phyloP scores from a whole-genome alignment of 2,113 vertebrate genomes.

The Cryptoleucopteryx plumbea region DNA sequence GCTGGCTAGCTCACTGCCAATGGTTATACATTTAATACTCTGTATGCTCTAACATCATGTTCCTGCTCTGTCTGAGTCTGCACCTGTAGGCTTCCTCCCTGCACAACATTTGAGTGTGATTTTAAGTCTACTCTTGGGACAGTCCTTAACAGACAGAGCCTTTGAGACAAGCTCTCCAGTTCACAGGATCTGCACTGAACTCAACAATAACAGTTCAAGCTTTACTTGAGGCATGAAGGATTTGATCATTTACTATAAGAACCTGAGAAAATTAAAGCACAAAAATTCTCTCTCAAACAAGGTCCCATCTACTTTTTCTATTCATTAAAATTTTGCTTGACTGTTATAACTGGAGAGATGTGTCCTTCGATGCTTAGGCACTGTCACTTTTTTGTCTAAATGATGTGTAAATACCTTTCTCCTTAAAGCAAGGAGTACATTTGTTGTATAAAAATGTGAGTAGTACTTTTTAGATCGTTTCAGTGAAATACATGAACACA shows the following conservation, averaged over 20 bases:
- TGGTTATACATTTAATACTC: neutral
- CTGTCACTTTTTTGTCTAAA: neutral
- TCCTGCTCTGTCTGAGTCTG: neutral
- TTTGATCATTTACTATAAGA: neutral
- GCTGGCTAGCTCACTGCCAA: neutral
- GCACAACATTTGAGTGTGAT: neutral
- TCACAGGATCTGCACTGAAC: neutral
- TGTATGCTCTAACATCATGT: rapidly evolving
- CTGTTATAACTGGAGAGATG: neutral
- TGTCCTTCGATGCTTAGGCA: neutral
- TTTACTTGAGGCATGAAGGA: neutral
- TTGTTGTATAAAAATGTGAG: neutral
- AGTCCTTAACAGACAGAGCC: neutral
- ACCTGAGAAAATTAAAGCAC: neutral
- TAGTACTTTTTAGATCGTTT: neutral
- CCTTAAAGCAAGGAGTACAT: neutral
- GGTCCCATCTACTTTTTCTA: neutral
- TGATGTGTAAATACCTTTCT: neutral
- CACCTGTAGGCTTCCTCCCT: neutral
- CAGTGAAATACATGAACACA: neutral
- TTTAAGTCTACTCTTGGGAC: neutral
- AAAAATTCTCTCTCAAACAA: neutral
- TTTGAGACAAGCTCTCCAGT: neutral
- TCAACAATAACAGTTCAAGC: neutral
- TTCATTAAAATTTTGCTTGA: neutral